Percentiles rank a stretch among this genome's conserved stretches.
phyloP scores from a whole-genome alignment of 2,888 invertebrate species.

The Hetaerina titia region DNA sequence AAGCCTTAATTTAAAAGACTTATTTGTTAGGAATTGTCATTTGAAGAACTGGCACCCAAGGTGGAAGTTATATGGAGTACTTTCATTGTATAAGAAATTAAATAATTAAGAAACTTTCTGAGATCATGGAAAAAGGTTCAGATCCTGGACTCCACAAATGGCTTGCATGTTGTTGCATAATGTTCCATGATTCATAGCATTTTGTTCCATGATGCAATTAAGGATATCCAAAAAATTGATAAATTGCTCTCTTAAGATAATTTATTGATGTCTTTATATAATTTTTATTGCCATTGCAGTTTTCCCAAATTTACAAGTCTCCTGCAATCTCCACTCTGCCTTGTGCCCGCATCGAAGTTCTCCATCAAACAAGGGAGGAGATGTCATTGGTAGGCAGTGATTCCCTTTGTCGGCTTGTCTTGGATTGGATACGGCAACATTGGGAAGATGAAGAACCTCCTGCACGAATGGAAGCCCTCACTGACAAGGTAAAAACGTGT shows the following conservation, averaged over 20 bases:
- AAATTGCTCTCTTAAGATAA: background rate
- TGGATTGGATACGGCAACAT: constrained; percentile 81
- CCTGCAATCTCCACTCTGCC: constrained; percentile 84
- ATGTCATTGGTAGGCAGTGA: constrained; percentile 81
- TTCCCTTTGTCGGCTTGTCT: constrained; percentile 82
- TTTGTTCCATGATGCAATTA: background rate
- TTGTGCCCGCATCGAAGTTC: constrained; percentile 85
- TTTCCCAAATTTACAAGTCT: constrained; percentile 82
- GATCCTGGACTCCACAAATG: too few species aligned
- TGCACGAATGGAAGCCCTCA: constrained; percentile 76
- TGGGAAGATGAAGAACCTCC: constrained; percentile 75
- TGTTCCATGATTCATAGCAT: too few species aligned
- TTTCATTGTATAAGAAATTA: too few species aligned
- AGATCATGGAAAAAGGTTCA: too few species aligned
- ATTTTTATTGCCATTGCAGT: constrained; percentile 77
- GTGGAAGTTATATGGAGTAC: too few species aligned
- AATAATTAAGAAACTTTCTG: too few species aligned
- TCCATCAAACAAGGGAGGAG: constrained; percentile 86
- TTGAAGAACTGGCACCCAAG: too few species aligned
- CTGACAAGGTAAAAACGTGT: constrained; percentile 79
- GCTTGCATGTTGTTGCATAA: too few species aligned
- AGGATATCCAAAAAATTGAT: background rate
- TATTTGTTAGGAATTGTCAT: too few species aligned
- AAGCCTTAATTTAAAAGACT: too few species aligned
- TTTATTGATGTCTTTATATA: constrained; percentile 58